Percentiles rank a stretch among this genome's conserved stretches.
These are phyloP conservation scores for Parasteatoda lunata DNA, from an alignment of 2,888 invertebrate genomes.

Conservation along the genomic window DNA sequence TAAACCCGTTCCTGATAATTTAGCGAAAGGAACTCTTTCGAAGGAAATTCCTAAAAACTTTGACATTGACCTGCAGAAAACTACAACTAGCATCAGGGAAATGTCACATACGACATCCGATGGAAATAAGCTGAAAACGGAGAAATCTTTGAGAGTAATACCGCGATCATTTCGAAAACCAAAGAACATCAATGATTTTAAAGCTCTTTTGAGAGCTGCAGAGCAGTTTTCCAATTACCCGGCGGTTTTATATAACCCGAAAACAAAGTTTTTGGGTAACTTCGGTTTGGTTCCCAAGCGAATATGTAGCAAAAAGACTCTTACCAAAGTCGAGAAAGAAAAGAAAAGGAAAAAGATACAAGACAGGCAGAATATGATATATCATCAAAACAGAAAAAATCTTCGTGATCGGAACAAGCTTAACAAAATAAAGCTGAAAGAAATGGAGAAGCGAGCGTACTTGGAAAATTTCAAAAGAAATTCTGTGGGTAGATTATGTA, in stretches of 20 bases:
- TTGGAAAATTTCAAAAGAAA: background rate
- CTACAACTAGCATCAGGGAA: too few relatives aligned
- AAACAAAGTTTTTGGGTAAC: conserved; percentile 28
- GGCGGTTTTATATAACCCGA: conserved; percentile 2
- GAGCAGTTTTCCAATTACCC: conserved; percentile 13
- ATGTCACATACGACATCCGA: too few relatives aligned
- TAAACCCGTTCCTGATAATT: background rate
- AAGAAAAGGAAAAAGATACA: background rate
- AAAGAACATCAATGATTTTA: conserved; percentile 17
- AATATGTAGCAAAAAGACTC: conserved; percentile 28
- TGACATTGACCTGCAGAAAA: too few relatives aligned
- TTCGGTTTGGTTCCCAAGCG: conserved; percentile 35
- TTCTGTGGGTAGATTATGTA: background rate
- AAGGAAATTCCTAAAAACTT: background rate
- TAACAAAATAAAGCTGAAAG: conserved; percentile 21
- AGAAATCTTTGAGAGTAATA: too few relatives aligned
- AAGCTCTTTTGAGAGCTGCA: conserved; percentile 10
- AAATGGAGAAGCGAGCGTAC: background rate
- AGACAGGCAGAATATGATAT: background rate
- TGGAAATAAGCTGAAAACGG: background rate
- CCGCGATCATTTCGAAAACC: conserved; percentile 5
- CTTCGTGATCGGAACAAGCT: conserved; percentile 47
- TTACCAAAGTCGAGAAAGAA: conserved; percentile 21
- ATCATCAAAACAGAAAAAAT: conserved; percentile 1
- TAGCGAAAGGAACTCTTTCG: background rate